phyloP scores from a whole-genome alignment of 2,888 invertebrate genomes.

The Dryomyza anilis region DNA sequence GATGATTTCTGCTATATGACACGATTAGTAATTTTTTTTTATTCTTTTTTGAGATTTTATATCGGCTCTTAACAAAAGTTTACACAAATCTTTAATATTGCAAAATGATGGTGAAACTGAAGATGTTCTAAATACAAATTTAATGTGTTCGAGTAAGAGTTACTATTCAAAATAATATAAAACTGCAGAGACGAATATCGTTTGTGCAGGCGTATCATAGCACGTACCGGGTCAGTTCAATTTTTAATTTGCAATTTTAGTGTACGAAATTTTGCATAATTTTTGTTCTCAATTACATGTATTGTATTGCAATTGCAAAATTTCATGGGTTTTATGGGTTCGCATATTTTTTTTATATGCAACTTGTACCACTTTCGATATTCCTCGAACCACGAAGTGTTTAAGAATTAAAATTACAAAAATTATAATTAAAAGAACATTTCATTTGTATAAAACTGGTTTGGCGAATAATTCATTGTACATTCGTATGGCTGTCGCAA shows the following conservation, averaged over 20 bases:
- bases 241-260: too few relatives aligned
- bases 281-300: not conserved
- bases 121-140: not conserved
- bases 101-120: not conserved
- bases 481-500: too few relatives aligned
- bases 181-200: too few relatives aligned
- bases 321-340: too few relatives aligned
- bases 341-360: too few relatives aligned
- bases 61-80: not conserved
- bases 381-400: not conserved
- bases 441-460: not conserved
- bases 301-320: not conserved
- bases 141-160: not conserved
- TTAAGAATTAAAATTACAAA: not conserved
- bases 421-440: not conserved
- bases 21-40: too few relatives aligned
- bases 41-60: too few relatives aligned
- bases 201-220: too few relatives aligned
- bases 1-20: too few relatives aligned
- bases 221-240: too few relatives aligned
- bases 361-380: too few relatives aligned
- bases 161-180: not conserved
- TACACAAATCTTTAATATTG: not conserved
- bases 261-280: not conserved
- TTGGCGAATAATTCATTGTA: not conserved